phyloP scores from a whole-genome alignment of 2,113 vertebrate species.

The Sterna hirundo region DNA sequence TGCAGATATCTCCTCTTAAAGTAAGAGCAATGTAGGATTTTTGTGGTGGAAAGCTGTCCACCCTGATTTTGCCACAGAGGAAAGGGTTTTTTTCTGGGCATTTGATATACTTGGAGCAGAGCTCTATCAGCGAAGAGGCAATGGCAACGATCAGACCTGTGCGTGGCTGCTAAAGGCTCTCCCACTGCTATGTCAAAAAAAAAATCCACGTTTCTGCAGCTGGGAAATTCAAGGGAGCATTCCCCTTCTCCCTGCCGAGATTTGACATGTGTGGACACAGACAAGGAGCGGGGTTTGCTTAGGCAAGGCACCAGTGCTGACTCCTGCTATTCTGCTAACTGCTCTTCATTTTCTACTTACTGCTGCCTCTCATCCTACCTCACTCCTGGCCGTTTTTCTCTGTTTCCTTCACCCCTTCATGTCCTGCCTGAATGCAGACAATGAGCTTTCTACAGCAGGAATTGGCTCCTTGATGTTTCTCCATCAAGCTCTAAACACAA shows the following conservation, averaged over 20 bases:
- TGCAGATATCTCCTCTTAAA: neutral
- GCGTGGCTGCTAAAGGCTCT: neutral
- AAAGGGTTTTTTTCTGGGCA: neutral
- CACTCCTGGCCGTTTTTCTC: constrained; percentile 50
- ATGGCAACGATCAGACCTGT: neutral
- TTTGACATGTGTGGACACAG: constrained; percentile 64
- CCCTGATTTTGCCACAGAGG: neutral
- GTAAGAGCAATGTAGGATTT: neutral
- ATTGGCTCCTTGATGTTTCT: neutral
- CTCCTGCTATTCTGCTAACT: constrained; percentile 53
- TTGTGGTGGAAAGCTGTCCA: neutral
- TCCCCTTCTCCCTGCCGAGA: constrained; percentile 23
- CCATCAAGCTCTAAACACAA: neutral
- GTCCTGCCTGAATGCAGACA: neutral
- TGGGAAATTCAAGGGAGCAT: constrained; percentile 12
- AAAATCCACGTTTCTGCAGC: neutral
- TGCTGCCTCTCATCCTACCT: constrained; percentile 37
- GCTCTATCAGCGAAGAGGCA: neutral
- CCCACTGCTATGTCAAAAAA: neutral
- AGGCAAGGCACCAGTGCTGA: constrained; percentile 56
- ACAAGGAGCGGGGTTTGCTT: constrained; percentile 47
- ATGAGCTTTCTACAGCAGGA: neutral
- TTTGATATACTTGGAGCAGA: neutral
- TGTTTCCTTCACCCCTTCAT: neutral
- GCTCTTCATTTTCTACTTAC: constrained; percentile 17